Evolutionary conservation across 2,113 vertebrate genomes (phyloP).

Genomic region (Sakesphorus luctuosus): DNA sequence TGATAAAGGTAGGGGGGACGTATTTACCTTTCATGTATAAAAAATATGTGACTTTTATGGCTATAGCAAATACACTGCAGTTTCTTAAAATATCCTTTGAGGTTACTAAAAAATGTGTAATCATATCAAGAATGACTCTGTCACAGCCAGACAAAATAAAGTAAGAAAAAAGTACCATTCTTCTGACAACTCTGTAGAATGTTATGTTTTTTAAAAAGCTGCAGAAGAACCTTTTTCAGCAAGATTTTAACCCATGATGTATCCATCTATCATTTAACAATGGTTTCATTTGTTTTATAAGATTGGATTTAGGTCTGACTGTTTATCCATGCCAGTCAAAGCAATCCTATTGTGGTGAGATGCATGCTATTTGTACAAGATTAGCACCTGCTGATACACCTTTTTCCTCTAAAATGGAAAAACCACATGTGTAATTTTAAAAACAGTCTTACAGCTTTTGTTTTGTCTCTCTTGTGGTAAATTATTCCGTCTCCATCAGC

Average conservation of each 20-base stretch:
- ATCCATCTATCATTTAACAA: neutral
- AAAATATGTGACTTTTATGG: neutral
- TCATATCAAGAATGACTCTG: neutral
- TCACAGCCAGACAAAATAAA: neutral
- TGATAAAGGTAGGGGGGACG: neutral
- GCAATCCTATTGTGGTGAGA: slow-evolving; percentile 29
- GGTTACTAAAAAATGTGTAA: neutral
- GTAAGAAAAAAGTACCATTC: neutral
- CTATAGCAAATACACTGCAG: neutral
- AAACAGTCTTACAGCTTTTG: neutral
- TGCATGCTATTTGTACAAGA: slow-evolving; percentile 16
- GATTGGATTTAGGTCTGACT: neutral
- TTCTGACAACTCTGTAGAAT: neutral
- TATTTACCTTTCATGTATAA: neutral
- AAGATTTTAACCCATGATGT: neutral
- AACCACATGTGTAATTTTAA: neutral
- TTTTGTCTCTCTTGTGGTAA: neutral
- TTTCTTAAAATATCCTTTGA: slow-evolving; percentile 18
- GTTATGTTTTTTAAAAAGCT: neutral
- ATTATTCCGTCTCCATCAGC: neutral
- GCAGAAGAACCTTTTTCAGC: neutral
- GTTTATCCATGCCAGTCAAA: slow-evolving; percentile 31
- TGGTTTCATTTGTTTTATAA: slow-evolving; percentile 13
- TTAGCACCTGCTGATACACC: slow-evolving; percentile 24
- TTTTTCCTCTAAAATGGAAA: slow-evolving; percentile 8